Evolutionary conservation across 2,797 vertebrate genomes (phyloP), one percentile per base, ranked within the genome.

Genomic region (Cryptoblepharus egeriae): DNA sequence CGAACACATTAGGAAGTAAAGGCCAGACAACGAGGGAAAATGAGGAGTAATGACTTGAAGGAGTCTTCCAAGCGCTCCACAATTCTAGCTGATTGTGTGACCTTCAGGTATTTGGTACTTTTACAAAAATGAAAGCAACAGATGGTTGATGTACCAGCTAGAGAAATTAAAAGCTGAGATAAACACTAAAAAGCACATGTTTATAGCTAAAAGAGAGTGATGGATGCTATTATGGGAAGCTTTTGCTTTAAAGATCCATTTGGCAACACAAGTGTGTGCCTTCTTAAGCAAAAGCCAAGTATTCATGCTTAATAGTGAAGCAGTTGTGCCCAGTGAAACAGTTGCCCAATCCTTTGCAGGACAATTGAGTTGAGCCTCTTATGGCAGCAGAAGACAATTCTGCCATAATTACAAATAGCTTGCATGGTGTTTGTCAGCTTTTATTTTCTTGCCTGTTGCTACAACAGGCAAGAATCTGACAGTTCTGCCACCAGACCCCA

Each of bases 1-100:
- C 58, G 61, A 81, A 16, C 69, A 65, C 12, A 49, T 87, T 45
- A 83, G 35, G 60, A 78, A 63, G 2, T 85, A 24, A 80, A 75
- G 77, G 82, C 24, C 18, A 52, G 61, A 80, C 89, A 72, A 20
- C 5, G 28, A 61, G 39, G 69, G 81, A 74, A n/a, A 75, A 3
- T 35, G 26, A 39, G 73, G 84, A 28, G 16, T 81, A 28, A 71
- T 0, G 0, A 85, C 68, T 1, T 78, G 20, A 52, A 71, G 9
- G 6, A 4, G 2, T 60, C 8, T 8, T 82, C 60, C 63, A 32
- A 80, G 45, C 24, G 42, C 67, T 79, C 55, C 49, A 74, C 32
- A 85, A 28, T 37, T 16, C 77, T 12, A 22, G 58, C 64, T 67
- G 2, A 0, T 65, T 32, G 35, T 16, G 24, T 64, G 70, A 68